A percentile compares a stretch with the other conserved stretches of the same genome.
phyloP scores from a whole-genome alignment of 2,888 invertebrate species.

The Thysanoteuthis rhombus region DNA sequence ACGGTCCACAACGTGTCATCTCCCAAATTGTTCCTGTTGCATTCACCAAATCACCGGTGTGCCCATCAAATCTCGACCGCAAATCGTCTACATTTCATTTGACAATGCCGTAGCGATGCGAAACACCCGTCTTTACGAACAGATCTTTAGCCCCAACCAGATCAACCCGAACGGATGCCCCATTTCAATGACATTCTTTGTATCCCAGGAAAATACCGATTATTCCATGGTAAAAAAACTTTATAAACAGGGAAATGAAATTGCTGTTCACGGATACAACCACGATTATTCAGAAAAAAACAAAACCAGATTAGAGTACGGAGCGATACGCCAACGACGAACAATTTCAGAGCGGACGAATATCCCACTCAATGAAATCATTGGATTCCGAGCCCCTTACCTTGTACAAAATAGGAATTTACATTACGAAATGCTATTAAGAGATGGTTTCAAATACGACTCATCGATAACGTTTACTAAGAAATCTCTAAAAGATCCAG shows the following conservation, averaged over 20 bases:
- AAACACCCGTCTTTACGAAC: conserved; percentile 28
- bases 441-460: conserved; percentile 45
- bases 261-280: conserved; percentile 54
- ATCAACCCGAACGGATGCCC: conserved; percentile 36
- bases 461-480: conserved; percentile 40
- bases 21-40: background rate
- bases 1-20: background rate
- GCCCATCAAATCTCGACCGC: conserved; percentile 28
- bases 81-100: conserved; percentile 35
- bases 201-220: conserved; percentile 16
- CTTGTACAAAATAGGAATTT: conserved; percentile 41
- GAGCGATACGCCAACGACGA: conserved; percentile 50
- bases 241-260: conserved; percentile 54
- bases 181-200: conserved; percentile 34
- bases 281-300: conserved; percentile 45
- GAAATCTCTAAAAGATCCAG: conserved; percentile 33
- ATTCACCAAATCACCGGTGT: background rate
- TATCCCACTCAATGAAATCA: conserved; percentile 53
- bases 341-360: conserved; percentile 50
- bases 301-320: conserved; percentile 44
- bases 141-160: conserved; percentile 15
- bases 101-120: conserved; percentile 1
- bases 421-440: conserved; percentile 41
- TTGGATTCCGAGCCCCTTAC: conserved; percentile 56
- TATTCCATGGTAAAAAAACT: conserved; percentile 45